Base-by-base conservation (phyloP, 2,797 vertebrate species). In the Gorsachius magnificus region DNA sequence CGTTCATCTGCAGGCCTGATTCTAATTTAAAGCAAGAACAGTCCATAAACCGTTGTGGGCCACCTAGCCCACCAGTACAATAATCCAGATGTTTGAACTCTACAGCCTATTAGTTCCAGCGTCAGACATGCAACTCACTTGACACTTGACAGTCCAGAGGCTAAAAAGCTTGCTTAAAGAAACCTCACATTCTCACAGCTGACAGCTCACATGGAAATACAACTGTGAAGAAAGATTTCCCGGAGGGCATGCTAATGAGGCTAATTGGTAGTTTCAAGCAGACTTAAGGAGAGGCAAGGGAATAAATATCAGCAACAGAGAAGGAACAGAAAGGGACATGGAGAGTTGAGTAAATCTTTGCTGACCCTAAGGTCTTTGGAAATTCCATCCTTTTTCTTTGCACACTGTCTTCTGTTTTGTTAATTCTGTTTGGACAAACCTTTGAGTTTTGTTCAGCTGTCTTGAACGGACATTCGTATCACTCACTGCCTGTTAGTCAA, bases 211-310 rank as follows among this genome's bases (percentile, higher is more conserved):
- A 69, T 24, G 72, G 84, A 93, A 96, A 91, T 5, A 77, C 45
- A 95, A 96, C 93, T 79, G 93, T 87, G 81, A 87, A 93, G 82
- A 84, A 94, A 86, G 87, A 91, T 89, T 85, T 93, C 87, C 94
- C 26, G 1, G 56, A 96, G 96, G 61, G 82, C 80, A 96, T 95
- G 95, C 93, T 97, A 97, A 98, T 93, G 89, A 96, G 91, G 53
- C 84, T 95, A 92, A 90, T 93, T 96, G 84, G 94, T 83, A 96
- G 86, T 36, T 95, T 80, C 83, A 60, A 94, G 83, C 66, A 94
- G 90, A 87, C 89, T 96, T 80, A 81, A 93, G 84, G 94, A 97
- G 94, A 97, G 91, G 83, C 84, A 75, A 92, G 91, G 80, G 72
- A 96, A 96, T 96, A 97, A 96, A 95, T 90, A 96, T 29, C 92